A percentile compares a stretch with the other conserved stretches of the same genome.
These are phyloP conservation scores for Drosophila funebris DNA, from an alignment of 1,140 invertebrate genomes.

Conservation along the genomic window DNA sequence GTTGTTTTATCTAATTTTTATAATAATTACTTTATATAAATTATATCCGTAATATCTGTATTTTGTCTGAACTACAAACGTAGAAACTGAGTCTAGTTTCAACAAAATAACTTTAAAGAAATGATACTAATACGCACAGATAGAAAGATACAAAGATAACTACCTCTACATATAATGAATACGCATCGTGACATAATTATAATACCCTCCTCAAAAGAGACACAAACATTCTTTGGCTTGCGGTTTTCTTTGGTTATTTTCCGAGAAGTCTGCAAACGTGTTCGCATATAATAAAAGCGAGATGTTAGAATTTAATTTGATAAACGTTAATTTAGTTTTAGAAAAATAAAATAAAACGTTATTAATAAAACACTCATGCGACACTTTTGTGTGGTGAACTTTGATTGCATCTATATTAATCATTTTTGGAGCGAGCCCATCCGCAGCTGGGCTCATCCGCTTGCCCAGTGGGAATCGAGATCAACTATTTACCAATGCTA, in stretches of 20 bases:
- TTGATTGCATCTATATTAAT: constrained; percentile 44
- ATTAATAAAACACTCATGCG: not conserved
- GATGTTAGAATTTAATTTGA: not conserved
- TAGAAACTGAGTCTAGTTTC: no score
- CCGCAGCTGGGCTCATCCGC: constrained; percentile 53
- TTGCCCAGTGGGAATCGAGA: not conserved
- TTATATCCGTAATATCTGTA: no score
- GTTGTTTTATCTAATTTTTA: no score
- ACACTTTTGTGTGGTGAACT: constrained; percentile 36
- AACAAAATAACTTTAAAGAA: no score
- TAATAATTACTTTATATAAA: no score
- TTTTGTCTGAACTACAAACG: no score
- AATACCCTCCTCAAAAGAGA: not conserved
- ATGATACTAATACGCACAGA: no score
- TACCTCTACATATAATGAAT: not conserved
- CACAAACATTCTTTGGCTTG: constrained; percentile 2
- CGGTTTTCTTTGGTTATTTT: not conserved
- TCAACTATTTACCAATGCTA: constrained; percentile 6
- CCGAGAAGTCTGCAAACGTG: not conserved
- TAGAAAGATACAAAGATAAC: not conserved
- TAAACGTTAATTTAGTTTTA: no score
- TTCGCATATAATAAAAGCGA: not conserved
- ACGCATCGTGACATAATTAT: constrained; percentile 13
- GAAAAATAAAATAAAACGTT: not conserved
- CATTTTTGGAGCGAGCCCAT: constrained; percentile 41